A percentile compares a stretch with the other conserved stretches of the same genome.
These are phyloP conservation scores for Choloepus hoffmanni DNA, from an alignment of 2,113 vertebrate genomes.

Conservation along the genomic window DNA sequence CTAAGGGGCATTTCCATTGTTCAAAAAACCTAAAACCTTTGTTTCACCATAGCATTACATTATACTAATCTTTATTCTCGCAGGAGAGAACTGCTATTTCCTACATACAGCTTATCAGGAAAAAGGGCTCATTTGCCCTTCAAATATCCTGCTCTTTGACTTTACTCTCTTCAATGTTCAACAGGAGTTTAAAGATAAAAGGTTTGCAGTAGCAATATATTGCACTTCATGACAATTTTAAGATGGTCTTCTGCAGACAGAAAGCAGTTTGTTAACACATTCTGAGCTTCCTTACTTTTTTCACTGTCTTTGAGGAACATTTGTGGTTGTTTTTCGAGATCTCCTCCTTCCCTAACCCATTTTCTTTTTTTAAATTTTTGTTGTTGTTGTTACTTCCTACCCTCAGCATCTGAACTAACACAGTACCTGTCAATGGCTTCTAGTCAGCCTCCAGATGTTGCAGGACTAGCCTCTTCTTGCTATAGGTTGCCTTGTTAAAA, in stretches of 20 bases:
- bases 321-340: neutral
- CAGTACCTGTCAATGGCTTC: neutral
- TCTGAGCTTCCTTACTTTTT: neutral
- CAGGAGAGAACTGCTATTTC: neutral
- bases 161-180: neutral
- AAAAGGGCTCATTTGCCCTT: neutral
- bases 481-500: neutral
- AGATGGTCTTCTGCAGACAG: neutral
- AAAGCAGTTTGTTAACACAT: neutral
- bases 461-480: neutral
- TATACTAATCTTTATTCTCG: constrained; percentile 8
- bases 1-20: neutral
- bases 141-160: neutral
- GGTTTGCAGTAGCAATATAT: neutral
- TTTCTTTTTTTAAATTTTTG: neutral
- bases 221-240: neutral
- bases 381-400: neutral
- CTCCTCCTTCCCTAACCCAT: neutral
- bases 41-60: neutral
- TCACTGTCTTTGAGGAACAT: neutral
- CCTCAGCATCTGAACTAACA: neutral
- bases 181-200: constrained; percentile 14
- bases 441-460: neutral
- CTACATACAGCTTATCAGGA: neutral
- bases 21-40: neutral